Conservation (phyloP, 2,888 invertebrate genomes). For the Lissocephala sabroskyi region DNA sequence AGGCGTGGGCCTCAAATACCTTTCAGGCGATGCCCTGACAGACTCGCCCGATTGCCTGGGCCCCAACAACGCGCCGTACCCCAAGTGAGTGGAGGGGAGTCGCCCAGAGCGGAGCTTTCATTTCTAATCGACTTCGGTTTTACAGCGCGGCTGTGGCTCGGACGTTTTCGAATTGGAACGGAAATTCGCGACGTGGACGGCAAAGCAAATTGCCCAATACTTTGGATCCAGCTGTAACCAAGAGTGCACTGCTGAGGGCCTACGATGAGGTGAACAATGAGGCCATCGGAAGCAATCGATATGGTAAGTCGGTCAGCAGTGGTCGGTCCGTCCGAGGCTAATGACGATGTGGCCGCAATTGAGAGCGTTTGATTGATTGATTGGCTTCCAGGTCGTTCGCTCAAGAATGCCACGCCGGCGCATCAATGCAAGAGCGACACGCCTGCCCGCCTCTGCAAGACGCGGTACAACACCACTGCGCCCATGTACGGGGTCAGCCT, state of each 20-base stretch:
- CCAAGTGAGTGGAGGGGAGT: slow-evolving; percentile 77
- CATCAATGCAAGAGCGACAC: slow-evolving; percentile 76
- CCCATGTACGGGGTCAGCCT: slow-evolving; percentile 96
- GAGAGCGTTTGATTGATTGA: slow-evolving; percentile 14
- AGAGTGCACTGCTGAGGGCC: slow-evolving; percentile 79
- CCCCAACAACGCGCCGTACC: slow-evolving; percentile 87
- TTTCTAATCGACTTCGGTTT: slow-evolving; percentile 64
- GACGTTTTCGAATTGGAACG: slow-evolving; percentile 80
- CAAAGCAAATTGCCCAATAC: slow-evolving; percentile 76
- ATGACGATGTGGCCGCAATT: slow-evolving; percentile 26
- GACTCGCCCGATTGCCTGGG: slow-evolving; percentile 85
- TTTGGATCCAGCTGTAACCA: slow-evolving; percentile 83
- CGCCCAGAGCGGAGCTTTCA: slow-evolving; percentile 32
- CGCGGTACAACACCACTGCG: slow-evolving; percentile 93
- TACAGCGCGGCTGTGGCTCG: slow-evolving; percentile 83
- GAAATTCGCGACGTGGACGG: slow-evolving; percentile 80
- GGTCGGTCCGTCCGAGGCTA: slow-evolving; percentile 19
- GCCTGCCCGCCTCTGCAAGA: slow-evolving; percentile 86
- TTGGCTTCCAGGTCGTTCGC: slow-evolving; percentile 66
- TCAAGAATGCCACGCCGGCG: slow-evolving; percentile 61
- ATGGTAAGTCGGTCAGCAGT: slow-evolving; percentile 71
- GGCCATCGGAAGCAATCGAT: slow-evolving; percentile 67
- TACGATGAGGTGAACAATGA: slow-evolving; percentile 76
- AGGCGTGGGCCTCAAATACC: slow-evolving; percentile 82
- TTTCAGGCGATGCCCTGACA: slow-evolving; percentile 89